A percentile compares a stretch with the other conserved stretches of the same genome.
phyloP scores from a whole-genome alignment of 1,140 invertebrate genomes.

The Sycophaga agraensis region DNA sequence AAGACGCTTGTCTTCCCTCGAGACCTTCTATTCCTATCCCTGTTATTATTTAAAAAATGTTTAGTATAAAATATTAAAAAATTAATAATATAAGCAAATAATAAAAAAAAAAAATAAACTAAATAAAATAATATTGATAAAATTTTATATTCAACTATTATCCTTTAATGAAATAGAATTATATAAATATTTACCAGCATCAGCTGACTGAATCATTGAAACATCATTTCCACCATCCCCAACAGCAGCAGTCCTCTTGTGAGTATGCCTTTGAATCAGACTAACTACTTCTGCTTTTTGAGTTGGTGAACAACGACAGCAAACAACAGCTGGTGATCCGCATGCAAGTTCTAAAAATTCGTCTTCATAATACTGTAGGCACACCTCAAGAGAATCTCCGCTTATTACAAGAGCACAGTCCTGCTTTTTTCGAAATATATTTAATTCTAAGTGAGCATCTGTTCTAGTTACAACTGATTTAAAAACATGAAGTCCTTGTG shows the following conservation, averaged over 20 bases:
- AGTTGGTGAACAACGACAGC: conserved; percentile 96
- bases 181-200: conserved; percentile 66
- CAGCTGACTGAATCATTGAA: conserved; percentile 93
- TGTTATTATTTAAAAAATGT: conserved; percentile 31
- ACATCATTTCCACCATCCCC: conserved; percentile 89
- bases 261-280: conserved; percentile 86
- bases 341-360: conserved; percentile 95
- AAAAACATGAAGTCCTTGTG: conserved; percentile 72
- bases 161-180: background rate
- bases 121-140: conserved; percentile 12
- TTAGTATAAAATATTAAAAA: too few species aligned
- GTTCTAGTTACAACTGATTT: conserved; percentile 74
- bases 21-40: conserved; percentile 94
- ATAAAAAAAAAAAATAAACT: too few species aligned
- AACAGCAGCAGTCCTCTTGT: conserved; percentile 78
- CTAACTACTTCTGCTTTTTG: conserved; percentile 96
- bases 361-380: conserved; percentile 89
- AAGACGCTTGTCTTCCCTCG: conserved; percentile 92
- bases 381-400: conserved; percentile 92
- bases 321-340: conserved; percentile 91
- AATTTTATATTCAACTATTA: conserved; percentile 1
- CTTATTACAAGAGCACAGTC: conserved; percentile 89
- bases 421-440: conserved; percentile 82
- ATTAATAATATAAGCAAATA: too few species aligned
- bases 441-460: conserved; percentile 91